These are phyloP conservation scores for Aldabrachelys gigantea DNA, from an alignment of 2,113 vertebrate species.

Conservation along the genomic window DNA sequence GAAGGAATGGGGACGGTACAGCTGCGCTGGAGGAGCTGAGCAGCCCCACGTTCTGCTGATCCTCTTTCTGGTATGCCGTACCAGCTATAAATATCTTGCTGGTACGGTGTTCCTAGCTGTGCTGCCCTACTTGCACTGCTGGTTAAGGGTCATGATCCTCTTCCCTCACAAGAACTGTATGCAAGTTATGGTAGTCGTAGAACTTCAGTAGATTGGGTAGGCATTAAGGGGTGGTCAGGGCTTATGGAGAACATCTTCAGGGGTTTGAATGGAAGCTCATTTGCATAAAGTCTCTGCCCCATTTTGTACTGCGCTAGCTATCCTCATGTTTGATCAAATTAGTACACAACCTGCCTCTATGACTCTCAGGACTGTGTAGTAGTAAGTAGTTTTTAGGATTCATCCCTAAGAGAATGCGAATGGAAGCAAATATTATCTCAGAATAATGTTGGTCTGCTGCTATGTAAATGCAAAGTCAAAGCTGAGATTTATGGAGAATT, in stretches of 20 bases:
- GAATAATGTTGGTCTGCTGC: not conserved
- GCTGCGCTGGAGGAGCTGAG: too few species aligned
- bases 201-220: not conserved
- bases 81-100: too few species aligned
- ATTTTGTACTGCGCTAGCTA: rapidly evolving
- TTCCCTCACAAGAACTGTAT: not conserved
- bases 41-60: too few species aligned
- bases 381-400: not conserved
- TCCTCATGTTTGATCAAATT: not conserved
- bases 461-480: not conserved
- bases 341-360: not conserved
- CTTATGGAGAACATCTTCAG: not conserved
- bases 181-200: rapidly evolving
- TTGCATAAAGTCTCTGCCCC: rapidly evolving
- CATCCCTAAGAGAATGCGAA: not conserved
- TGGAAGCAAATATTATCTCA: not conserved
- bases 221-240: not conserved
- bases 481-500: not conserved
- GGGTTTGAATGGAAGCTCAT: not conserved
- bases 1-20: too few species aligned
- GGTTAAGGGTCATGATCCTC: not conserved
- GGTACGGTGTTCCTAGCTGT: too few species aligned
- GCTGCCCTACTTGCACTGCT: too few species aligned
- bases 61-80: too few species aligned
- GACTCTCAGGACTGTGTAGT: not conserved